Percentiles rank a stretch among this genome's conserved stretches.
Conservation (phyloP, 2,113 vertebrate genomes). For the human (Homo sapiens) region GRCh38 chr15:95901501-95902000, state of each 20-base stretch:
- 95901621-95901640: constrained; percentile 51
- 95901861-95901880: background rate
- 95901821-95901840: background rate
- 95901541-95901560: constrained; percentile 76
- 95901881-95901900: background rate
- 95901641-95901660: constrained; percentile 54
- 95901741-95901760: constrained; percentile 32
- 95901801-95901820: background rate
- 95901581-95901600: constrained; percentile 71
- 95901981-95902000: background rate
- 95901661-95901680: constrained; percentile 59
- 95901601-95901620: constrained; percentile 52
- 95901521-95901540: constrained; percentile 82
- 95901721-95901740: constrained; percentile 52
- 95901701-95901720: constrained; percentile 55
- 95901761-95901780: background rate
- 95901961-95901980: background rate
- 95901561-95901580: constrained; percentile 69
- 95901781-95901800: constrained; percentile 18
- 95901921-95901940: background rate
- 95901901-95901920: background rate
- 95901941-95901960: background rate
- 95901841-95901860: background rate
- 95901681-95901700: constrained; percentile 49
- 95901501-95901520: constrained; percentile 80